These are phyloP conservation scores for Solenopsis fugax DNA, from an alignment of 1,140 invertebrate species.

Conservation along the genomic window DNA sequence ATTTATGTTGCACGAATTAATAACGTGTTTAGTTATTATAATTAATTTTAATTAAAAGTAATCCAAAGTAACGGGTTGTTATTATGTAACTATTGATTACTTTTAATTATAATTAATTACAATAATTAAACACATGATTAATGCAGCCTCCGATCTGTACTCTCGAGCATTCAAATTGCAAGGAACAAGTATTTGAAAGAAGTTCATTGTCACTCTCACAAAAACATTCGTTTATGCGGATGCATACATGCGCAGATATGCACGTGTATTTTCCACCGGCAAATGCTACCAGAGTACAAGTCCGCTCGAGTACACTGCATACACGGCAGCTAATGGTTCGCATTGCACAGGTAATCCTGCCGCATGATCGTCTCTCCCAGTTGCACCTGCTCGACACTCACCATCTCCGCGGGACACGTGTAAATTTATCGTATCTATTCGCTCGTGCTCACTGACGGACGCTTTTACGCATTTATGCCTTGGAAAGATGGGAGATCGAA, in stretches of 20 bases:
- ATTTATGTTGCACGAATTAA: too few species aligned
- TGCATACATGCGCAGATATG: neutral
- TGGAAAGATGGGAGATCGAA: neutral
- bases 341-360: constrained; percentile 75
- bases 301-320: constrained; percentile 78
- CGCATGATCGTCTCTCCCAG: constrained; percentile 72
- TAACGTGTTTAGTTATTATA: too few species aligned
- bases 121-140: neutral
- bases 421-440: constrained; percentile 70
- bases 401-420: constrained; percentile 72
- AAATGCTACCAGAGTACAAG: constrained; percentile 71
- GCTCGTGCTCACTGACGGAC: constrained; percentile 7
- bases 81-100: too few species aligned
- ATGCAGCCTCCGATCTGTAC: neutral
- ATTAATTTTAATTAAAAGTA: too few species aligned
- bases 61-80: too few species aligned
- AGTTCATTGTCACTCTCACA: neutral
- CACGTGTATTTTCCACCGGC: constrained; percentile 61
- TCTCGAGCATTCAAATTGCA: neutral
- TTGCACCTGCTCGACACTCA: constrained; percentile 69
- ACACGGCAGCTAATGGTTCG: constrained; percentile 78
- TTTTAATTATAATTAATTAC: neutral
- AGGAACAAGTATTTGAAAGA: constrained; percentile 29
- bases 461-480: neutral
- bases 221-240: constrained; percentile 13